Conservation (phyloP, 2,113 vertebrate genomes). For the Rana temporaria region DNA sequence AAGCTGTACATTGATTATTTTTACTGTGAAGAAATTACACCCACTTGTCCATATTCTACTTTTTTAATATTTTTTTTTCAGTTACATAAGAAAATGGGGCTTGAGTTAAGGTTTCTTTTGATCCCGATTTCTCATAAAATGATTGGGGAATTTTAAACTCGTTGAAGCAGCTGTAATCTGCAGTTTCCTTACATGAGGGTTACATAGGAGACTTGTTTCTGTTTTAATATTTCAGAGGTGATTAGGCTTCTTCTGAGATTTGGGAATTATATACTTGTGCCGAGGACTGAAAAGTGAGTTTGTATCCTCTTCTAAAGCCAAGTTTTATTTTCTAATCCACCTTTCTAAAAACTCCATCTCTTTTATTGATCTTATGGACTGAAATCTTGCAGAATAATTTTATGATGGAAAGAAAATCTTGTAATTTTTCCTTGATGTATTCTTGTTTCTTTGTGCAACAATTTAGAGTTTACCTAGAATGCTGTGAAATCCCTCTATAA, state of each 20-base stretch:
- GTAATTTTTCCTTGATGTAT: not conserved
- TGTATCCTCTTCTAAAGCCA: not conserved
- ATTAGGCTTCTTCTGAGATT: slow-evolving; percentile 14
- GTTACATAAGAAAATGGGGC: not conserved
- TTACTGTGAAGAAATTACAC: too few species aligned
- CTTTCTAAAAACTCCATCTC: not conserved
- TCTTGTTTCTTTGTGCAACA: not conserved
- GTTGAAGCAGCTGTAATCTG: not conserved
- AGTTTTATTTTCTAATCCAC: not conserved
- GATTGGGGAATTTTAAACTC: not conserved
- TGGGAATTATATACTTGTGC: not conserved
- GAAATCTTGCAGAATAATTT: not conserved
- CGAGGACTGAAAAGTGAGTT: not conserved
- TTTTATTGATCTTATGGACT: not conserved
- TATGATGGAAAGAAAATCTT: not conserved
- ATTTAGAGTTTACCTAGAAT: not conserved
- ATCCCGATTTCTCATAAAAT: not conserved
- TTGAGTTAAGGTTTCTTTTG: not conserved
- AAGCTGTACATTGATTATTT: too few species aligned
- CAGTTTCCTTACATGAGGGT: not conserved
- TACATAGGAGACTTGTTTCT: not conserved
- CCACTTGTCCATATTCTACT: not conserved
- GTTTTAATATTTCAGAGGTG: slow-evolving; percentile 1
- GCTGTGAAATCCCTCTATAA: not conserved
- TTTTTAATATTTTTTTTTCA: not conserved